These are phyloP conservation scores for Fundulus diaphanus DNA, from an alignment of 2,797 vertebrate species.

Conservation along the genomic window DNA sequence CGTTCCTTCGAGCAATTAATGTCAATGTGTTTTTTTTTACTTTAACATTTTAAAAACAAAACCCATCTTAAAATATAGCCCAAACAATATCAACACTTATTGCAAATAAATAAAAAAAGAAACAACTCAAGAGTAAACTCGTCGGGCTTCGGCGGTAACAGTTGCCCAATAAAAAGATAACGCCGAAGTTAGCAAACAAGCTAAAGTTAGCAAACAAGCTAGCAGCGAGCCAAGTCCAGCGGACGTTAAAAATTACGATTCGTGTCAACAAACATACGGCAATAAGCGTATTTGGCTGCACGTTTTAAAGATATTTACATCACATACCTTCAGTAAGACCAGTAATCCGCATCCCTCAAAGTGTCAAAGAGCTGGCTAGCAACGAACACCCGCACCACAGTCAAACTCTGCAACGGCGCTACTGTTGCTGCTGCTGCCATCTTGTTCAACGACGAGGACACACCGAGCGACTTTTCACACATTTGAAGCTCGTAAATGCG, in stretches of 20 bases:
- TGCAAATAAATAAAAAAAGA: background rate
- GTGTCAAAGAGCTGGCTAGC: constrained; percentile 47
- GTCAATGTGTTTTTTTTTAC: background rate
- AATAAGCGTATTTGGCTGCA: background rate
- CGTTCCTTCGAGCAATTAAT: no score
- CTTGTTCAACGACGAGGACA: constrained; percentile 75
- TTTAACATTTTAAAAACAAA: background rate
- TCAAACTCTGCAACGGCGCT: constrained; percentile 56
- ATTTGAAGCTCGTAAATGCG: constrained; percentile 60
- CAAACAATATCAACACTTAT: background rate
- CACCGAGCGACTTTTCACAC: constrained; percentile 71
- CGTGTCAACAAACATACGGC: background rate
- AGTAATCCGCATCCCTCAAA: constrained; percentile 41
- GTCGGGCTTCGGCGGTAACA: constrained; percentile 17
- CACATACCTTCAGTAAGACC: constrained; percentile 71
- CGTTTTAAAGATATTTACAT: background rate
- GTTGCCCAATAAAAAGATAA: constrained; percentile 15
- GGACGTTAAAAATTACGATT: background rate
- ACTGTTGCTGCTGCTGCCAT: constrained; percentile 69
- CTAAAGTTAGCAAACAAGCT: constrained; percentile 73
- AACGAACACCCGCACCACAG: constrained; percentile 51
- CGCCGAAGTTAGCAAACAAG: constrained; percentile 68
- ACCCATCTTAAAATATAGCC: background rate
- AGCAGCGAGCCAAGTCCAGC: constrained; percentile 38
- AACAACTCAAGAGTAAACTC: background rate